phyloP scores from a whole-genome alignment of 2,888 invertebrate species.

The Aethes cnicana region DNA sequence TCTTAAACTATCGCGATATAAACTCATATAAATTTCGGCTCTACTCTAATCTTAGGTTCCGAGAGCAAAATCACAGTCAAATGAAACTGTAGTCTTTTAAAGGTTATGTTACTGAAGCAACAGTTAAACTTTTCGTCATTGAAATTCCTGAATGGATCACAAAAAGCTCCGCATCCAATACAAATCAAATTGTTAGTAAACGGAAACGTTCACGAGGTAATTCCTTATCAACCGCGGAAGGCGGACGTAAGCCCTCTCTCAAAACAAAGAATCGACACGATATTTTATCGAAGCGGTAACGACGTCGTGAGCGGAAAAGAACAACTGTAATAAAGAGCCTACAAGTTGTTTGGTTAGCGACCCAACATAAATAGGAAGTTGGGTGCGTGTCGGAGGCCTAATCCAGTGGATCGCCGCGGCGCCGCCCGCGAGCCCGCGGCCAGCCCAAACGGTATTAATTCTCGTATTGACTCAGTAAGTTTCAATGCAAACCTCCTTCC shows the following conservation, averaged over 20 bases:
- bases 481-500: constrained; percentile 26
- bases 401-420: constrained; percentile 69
- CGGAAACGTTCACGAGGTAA: constrained; percentile 37
- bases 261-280: constrained; percentile 61
- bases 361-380: constrained; percentile 73
- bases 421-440: constrained; percentile 47
- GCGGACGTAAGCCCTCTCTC: constrained; percentile 47
- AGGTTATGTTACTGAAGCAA: too few species aligned
- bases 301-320: constrained; percentile 73
- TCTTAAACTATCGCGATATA: too few species aligned
- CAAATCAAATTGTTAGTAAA: constrained; percentile 32
- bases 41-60: too few species aligned
- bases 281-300: constrained; percentile 73
- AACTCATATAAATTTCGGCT: too few species aligned
- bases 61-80: too few species aligned
- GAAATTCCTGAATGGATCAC: neutral
- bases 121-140: too few species aligned
- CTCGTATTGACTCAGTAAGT: constrained; percentile 63
- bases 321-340: constrained; percentile 81
- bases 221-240: constrained; percentile 38
- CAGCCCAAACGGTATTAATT: constrained; percentile 55
- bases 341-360: constrained; percentile 78
- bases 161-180: constrained; percentile 10
- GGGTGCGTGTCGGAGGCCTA: constrained; percentile 72
- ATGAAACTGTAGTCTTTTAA: too few species aligned